These are phyloP conservation scores for Callipepla californica DNA, from an alignment of 2,113 vertebrate species.

Conservation along the genomic window DNA sequence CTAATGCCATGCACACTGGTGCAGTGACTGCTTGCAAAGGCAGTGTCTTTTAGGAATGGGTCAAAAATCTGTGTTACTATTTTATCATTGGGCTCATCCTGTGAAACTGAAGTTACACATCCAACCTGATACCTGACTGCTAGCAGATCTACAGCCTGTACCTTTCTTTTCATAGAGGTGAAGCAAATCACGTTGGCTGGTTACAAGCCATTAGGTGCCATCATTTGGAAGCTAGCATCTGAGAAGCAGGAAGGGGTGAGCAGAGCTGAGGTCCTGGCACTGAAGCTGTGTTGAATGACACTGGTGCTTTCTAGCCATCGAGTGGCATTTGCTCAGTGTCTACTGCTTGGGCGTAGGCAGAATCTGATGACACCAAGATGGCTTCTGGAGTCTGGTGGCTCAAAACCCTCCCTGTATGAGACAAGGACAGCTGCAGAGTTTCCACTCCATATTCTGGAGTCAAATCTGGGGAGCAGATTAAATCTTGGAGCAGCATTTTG, in stretches of 20 bases:
- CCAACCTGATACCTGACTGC: neutral
- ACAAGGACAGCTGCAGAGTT: neutral
- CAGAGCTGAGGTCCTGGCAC: neutral
- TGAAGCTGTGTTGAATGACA: neutral
- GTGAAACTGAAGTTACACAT: neutral
- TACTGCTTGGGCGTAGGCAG: neutral
- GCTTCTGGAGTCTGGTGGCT: neutral
- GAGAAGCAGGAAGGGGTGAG: neutral
- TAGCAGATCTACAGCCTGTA: neutral
- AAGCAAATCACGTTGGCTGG: rapidly evolving
- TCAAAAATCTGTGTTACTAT: neutral
- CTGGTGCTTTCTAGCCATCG: neutral
- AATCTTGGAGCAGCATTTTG: neutral
- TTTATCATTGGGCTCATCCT: neutral
- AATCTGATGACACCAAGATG: neutral
- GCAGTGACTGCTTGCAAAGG: neutral
- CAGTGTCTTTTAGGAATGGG: neutral
- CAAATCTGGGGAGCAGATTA: neutral
- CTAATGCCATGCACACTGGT: neutral
- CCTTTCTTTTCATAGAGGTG: neutral
- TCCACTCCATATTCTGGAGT: neutral
- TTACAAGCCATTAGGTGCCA: neutral
- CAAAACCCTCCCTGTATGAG: neutral
- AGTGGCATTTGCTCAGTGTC: neutral
- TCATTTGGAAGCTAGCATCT: neutral